Evolutionary conservation across 1,140 invertebrate genomes (phyloP), one percentile per base, ranked within the genome.

Genomic region (Panulirus ornatus): DNA sequence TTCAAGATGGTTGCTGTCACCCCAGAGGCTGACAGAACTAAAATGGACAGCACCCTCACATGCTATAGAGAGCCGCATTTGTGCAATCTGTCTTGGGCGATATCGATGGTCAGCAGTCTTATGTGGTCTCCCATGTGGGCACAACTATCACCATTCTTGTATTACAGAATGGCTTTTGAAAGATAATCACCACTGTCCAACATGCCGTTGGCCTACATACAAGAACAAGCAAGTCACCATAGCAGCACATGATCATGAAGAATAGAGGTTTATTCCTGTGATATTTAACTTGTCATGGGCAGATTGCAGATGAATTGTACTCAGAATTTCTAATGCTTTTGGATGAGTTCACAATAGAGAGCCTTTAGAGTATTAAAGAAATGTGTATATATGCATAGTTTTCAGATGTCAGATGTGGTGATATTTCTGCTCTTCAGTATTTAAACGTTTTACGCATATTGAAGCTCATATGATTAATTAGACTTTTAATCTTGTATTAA

Each of bases 171-270:
- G 88, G 88, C 47, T 89, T 1, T 73, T 89, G n/a, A 89, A 89
- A 54, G 88, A 89, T 73, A 89, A 89, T 70, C 88, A 89, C 70
- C 88, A 89, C 42, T 89, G 88, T 44, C 88, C 88, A 54, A 89
- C 88, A 36, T 89, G 88, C 44, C 88, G 88, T 30, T 89, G 88
- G 88, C 88, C 88, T 30, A 75, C 88, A 34, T 89, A 89, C 27
- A 89, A 89, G 36, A 76, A 42, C 22, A 89, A 89, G 44, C 19
- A 34, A 19, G n/a, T 22, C 16, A 38, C 34, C 51, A 36, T 47
- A 2, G 16, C 71, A 22, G 19, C 79, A 9, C 88, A 83, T 34
- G 58, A 89, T 0, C 88, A 89, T 75, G 79, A 89, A 75, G 88
- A 89, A 54, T 89, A 83, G 47, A 38, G 44, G 76, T 14, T 3